Percentiles rank a stretch among this genome's conserved stretches.
Conservation (phyloP, 2,888 invertebrate species). For the Masnerella sp. region DNA sequence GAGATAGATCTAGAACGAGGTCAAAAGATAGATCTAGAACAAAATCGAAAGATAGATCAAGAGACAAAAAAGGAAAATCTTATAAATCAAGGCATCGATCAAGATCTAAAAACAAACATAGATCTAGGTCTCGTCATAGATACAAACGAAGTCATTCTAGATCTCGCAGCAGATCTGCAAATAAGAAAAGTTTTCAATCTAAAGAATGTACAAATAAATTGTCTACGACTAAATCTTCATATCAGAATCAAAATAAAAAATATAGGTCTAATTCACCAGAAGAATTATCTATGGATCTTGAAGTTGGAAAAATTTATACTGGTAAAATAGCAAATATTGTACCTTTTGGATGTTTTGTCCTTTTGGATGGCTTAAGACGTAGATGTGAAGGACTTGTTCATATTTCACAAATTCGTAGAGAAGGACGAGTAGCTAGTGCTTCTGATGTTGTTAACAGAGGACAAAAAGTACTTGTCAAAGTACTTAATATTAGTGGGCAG, state of each 20-base stretch:
- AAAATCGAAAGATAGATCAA: constrained; percentile 61
- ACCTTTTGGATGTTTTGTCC: constrained; percentile 99
- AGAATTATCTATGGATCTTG: constrained; percentile 85
- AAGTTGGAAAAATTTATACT: constrained; percentile 91
- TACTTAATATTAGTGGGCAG: constrained; percentile 93
- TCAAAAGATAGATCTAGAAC: constrained; percentile 61
- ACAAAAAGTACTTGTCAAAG: constrained; percentile 92
- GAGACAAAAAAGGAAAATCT: constrained; percentile 61
- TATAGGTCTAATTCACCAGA: constrained; percentile 78
- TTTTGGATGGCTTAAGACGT: constrained; percentile 92
- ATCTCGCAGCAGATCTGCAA: constrained; percentile 54
- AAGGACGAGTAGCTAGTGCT: constrained; percentile 96
- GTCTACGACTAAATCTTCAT: no score
- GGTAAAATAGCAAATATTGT: constrained; percentile 97
- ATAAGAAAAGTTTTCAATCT: no score
- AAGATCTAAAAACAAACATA: constrained; percentile 61
- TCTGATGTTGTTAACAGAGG: constrained; percentile 95
- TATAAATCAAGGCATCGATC: constrained; percentile 26
- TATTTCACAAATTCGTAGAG: constrained; percentile 94
- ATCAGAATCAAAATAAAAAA: constrained; percentile 71
- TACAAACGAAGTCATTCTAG: constrained; percentile 25
- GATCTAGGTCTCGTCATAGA: constrained; percentile 69
- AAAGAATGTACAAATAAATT: no score
- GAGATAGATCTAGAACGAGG: constrained; percentile 46
- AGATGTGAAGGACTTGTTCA: constrained; percentile 98